A percentile compares a stretch with the other conserved stretches of the same genome.
These are phyloP conservation scores for Plemyria rubiginata DNA, from an alignment of 2,888 invertebrate species.

Conservation along the genomic window DNA sequence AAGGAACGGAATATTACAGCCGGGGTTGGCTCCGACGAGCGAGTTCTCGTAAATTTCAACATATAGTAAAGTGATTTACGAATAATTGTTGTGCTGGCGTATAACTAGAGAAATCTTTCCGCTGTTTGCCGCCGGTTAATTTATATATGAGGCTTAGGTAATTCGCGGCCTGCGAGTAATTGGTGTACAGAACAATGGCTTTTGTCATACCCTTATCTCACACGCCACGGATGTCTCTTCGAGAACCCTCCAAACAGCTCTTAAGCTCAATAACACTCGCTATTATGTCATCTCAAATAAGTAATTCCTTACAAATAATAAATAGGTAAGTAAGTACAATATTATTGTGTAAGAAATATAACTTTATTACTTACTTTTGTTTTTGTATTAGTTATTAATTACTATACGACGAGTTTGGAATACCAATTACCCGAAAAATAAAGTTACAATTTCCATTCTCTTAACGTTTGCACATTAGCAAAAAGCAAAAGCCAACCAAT, in stretches of 20 bases:
- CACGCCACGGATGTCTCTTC: conserved; percentile 75
- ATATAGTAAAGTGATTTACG: conserved; percentile 86
- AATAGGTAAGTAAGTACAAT: background rate
- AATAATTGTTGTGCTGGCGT: conserved; percentile 85
- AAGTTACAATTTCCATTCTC: conserved; percentile 42
- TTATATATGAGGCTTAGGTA: conserved; percentile 85
- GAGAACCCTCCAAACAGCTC: conserved; percentile 57
- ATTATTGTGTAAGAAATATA: conserved; percentile 2
- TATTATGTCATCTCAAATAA: conserved; percentile 63
- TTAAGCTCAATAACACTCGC: conserved; percentile 70
- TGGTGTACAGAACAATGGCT: conserved; percentile 83
- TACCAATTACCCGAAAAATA: conserved; percentile 37
- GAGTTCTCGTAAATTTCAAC: conserved; percentile 83
- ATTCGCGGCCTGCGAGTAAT: conserved; percentile 83
- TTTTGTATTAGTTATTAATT: conserved; percentile 10
- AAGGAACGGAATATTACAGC: conserved; percentile 55
- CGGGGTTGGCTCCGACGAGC: conserved; percentile 64
- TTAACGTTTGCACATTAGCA: conserved; percentile 37
- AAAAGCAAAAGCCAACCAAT: conserved; percentile 42
- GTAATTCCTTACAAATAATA: conserved; percentile 40
- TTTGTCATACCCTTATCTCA: conserved; percentile 83
- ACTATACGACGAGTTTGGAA: conserved; percentile 26
- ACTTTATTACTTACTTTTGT: background rate
- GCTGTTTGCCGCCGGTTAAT: conserved; percentile 84
- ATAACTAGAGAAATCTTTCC: conserved; percentile 85